Base-by-base conservation (phyloP, 2,888 invertebrate genomes). In the Protophormia terraenovae region DNA sequence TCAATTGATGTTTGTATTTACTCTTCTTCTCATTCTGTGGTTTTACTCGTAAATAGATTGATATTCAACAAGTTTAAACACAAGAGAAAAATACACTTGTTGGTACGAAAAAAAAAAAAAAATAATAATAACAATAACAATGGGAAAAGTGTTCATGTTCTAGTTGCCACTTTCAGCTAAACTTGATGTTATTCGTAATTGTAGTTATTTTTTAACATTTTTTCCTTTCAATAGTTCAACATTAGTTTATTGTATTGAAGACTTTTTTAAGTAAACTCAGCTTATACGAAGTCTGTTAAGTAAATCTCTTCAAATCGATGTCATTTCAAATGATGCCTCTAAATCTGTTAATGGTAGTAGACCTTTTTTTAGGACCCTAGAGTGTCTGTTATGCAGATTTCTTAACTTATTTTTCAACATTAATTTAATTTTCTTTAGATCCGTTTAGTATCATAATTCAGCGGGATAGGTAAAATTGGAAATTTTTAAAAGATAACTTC, bases 11-110 rank as follows among this genome's bases (percentile, higher is more conserved):
- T 16, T 45, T 6, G 29, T 41, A 19, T 45, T 60, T 55, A 2
- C 5, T 45, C 45, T 45, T 12, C 53, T 2, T 27, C n/a, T 5
- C 2, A 29, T 47, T 35, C n/a, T 8, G 1, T 22, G 19, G 10
- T 12, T 10, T 38, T 35, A 19, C 16, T 50, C 3, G 19, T 16
- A 12, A 16, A 67, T 24, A 60, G 58, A 22, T 35, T 47, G 35
- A 29, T 27, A 41, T 38, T 67, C 77, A 78, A 69, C 77, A 69
- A 67, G 77, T 77, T 58, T 45, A 19, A 2, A 32, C 22, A 50
- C 32, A 73, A 73, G 50, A 16, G 24, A 35, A 5, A 27, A 62
- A 58, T 29, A 19, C 64, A 76, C 55, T 67, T 45, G 55, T 53
- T 76, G 22, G 41, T 7, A 1, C 8, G 3, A 5, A 12, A 22